Evolutionary conservation across 1,140 invertebrate genomes (phyloP).

Genomic region (Globodera ellingtonae): DNA sequence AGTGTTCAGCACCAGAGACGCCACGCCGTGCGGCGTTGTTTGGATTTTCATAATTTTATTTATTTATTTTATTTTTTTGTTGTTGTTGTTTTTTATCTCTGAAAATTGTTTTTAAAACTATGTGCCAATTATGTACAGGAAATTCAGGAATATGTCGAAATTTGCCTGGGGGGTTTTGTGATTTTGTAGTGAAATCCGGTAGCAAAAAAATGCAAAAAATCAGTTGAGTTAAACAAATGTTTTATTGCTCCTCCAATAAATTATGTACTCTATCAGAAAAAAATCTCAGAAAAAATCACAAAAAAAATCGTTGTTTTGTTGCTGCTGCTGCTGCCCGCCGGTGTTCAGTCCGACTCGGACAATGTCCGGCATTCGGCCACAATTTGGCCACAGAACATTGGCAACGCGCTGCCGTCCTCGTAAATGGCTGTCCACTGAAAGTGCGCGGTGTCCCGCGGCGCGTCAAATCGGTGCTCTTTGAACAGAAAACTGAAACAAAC

Average conservation of each 20-base stretch:
- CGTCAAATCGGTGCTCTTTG: not conserved
- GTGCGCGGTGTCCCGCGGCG: not conserved
- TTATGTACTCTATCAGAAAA: too few species aligned
- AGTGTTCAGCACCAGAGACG: not conserved
- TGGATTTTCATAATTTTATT: not conserved
- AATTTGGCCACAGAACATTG: not conserved
- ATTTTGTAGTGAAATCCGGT: too few species aligned
- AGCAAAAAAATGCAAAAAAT: too few species aligned
- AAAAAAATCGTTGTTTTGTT: too few species aligned
- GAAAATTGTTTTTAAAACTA: not conserved
- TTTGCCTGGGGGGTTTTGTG: too few species aligned
- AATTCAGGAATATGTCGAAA: too few species aligned
- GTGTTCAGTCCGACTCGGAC: constrained; percentile 3
- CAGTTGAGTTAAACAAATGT: too few species aligned
- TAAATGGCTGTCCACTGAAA: constrained; percentile 9
- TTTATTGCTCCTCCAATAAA: too few species aligned
- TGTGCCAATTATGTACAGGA: too few species aligned
- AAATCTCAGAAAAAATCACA: too few species aligned
- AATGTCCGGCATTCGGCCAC: constrained; percentile 4
- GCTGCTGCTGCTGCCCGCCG: too few species aligned
- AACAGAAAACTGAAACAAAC: not conserved
- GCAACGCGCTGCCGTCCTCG: constrained; percentile 5
- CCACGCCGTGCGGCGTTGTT: not conserved
- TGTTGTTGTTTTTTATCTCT: not conserved
- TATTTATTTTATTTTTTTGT: not conserved